Evolutionary conservation across 2,888 invertebrate genomes (phyloP), one percentile per base, ranked within the genome.

Genomic region (Mesorhabditis spiculigera): DNA sequence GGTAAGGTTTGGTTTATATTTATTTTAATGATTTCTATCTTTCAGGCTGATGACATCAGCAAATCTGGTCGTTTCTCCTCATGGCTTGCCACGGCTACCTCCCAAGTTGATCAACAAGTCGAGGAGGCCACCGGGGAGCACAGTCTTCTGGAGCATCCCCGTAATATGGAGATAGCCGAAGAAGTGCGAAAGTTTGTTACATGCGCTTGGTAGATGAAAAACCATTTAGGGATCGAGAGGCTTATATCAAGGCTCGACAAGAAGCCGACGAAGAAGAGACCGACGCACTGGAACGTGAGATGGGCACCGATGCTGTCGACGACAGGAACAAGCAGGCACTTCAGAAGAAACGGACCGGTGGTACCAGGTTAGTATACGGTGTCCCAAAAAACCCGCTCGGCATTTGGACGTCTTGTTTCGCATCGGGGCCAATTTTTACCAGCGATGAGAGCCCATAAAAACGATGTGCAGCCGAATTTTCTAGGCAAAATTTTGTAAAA

Each of bases 11-110:
- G 58, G 58, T 50, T 50, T 13, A 2, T 50, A n/a, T n/a, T n/a
- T 50, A 50, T 50, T 10, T 13, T 50, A n/a, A 2, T 50, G 8
- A 3, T 50, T 42, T 10, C 13, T 2, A 43, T 6, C 6, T 68
- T 68, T 8, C 61, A 75, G 71, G 73, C 73, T 58, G 72, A 75
- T n/a, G 66, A 71, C 10, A 70, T 83, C 50, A 70, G 73, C 4
- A 75, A 77, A 45, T 76, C 75, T 8, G 75, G 77, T 10, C 78
- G 81, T 6, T 84, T 84, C 75, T 78, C 74, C n/a, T 73, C 75
- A 66, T 84, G 84, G 84, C 72, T 84, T 28, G 70, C 76, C 6
- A 71, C 74, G 4, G 82, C 83, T 3, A 80, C 79, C 5, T 71
- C 68, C 5, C 78, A 81, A 63, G 43, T 83, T 28, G 79, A 82